Evolutionary conservation across 1,140 invertebrate species (phyloP).

Genomic region (Bathynomus jamesi): DNA sequence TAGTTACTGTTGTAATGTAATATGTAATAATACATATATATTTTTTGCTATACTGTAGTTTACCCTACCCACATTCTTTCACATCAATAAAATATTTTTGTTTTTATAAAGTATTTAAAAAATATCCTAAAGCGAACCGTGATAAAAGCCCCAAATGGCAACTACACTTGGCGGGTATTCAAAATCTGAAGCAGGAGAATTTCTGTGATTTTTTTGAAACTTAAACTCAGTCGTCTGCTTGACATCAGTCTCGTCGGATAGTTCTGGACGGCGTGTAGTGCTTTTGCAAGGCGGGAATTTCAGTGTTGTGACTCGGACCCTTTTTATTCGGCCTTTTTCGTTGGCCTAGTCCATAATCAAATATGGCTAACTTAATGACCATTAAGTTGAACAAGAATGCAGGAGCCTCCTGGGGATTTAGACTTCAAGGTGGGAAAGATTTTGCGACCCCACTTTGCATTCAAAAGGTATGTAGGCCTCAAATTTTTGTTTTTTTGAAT

Average conservation of each 20-base stretch:
- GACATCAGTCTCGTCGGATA: not conserved
- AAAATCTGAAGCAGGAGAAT: not conserved
- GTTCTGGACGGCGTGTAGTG: not conserved
- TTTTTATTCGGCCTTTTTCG: not conserved
- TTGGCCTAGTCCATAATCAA: not conserved
- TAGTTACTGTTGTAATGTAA: too few species aligned
- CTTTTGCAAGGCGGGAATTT: not conserved
- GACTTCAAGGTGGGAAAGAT: conserved; percentile 50
- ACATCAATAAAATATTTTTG: too few species aligned
- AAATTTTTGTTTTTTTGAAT: too few species aligned
- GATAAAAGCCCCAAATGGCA: too few species aligned
- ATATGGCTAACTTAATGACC: conserved; percentile 22
- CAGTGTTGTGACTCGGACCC: not conserved
- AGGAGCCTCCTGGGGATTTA: conserved; percentile 49
- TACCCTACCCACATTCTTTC: too few species aligned
- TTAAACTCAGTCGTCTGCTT: not conserved
- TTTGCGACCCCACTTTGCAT: conserved; percentile 48
- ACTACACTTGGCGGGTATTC: not conserved
- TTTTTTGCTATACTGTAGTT: too few species aligned
- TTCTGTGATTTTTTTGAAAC: not conserved
- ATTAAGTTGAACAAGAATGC: conserved; percentile 26
- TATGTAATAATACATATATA: too few species aligned
- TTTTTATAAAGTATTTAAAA: too few species aligned
- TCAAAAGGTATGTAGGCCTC: conserved; percentile 48
- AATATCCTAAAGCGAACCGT: too few species aligned